Conservation (phyloP, 2,797 vertebrate species). For the Smutsia temminckii region DNA sequence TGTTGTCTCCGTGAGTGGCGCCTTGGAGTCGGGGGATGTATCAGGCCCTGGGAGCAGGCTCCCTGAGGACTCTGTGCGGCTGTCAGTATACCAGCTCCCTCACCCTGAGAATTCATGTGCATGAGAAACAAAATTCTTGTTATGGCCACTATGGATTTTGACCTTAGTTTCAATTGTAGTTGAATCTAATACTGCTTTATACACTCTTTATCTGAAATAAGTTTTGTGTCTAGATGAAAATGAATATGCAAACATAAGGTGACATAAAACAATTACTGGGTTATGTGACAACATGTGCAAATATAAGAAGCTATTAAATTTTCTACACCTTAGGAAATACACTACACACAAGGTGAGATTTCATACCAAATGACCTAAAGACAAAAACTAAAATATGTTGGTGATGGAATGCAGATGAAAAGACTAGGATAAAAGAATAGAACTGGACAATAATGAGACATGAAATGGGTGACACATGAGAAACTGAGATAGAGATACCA, state of each 20-base stretch:
- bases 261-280: not conserved
- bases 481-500: not conserved
- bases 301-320: not conserved
- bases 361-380: not conserved
- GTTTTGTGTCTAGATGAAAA: not conserved
- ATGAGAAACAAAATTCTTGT: not conserved
- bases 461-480: not conserved
- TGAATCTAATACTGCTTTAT: not conserved
- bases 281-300: not conserved
- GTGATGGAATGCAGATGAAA: constrained; percentile 26
- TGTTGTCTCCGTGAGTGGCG: too few species aligned
- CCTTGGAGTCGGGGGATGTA: not conserved
- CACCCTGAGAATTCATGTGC: not conserved
- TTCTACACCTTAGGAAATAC: not conserved
- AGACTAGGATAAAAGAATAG: not conserved
- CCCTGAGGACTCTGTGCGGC: not conserved
- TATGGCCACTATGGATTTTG: not conserved
- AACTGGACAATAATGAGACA: not conserved
- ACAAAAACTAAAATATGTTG: not conserved
- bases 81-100: not conserved
- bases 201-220: not conserved
- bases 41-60: not conserved
- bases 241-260: not conserved
- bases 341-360: not conserved
- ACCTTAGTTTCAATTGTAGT: not conserved